Percentiles rank a stretch among this genome's conserved stretches.
phyloP scores from a whole-genome alignment of 2,113 vertebrate species.

The Trogon melanurus region DNA sequence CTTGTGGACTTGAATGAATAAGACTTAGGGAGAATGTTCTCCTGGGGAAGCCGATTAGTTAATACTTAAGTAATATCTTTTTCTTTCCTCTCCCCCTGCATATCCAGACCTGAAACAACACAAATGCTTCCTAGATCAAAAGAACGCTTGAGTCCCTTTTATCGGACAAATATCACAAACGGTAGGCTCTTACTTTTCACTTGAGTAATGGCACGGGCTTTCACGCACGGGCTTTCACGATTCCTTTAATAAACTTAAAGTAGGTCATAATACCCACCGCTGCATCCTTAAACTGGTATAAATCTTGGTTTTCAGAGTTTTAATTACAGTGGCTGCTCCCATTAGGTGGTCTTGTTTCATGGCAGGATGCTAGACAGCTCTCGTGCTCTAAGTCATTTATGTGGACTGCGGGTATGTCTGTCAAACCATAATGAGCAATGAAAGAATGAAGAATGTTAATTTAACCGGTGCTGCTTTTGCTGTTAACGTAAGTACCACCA shows the following conservation, averaged over 20 bases:
- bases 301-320: slow-evolving; percentile 68
- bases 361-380: slow-evolving; percentile 64
- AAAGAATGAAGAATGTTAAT: slow-evolving; percentile 79
- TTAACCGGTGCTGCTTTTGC: slow-evolving; percentile 72
- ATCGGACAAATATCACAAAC: slow-evolving; percentile 20
- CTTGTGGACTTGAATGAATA: slow-evolving; percentile 30
- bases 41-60: slow-evolving; percentile 51
- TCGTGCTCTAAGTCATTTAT: slow-evolving; percentile 68
- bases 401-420: slow-evolving; percentile 71
- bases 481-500: slow-evolving; percentile 74
- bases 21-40: slow-evolving; percentile 10
- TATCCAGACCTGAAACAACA: slow-evolving; percentile 55
- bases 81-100: not conserved
- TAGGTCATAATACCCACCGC: slow-evolving; percentile 59
- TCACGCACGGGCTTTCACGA: not conserved
- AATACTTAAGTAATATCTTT: slow-evolving; percentile 48
- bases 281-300: slow-evolving; percentile 63
- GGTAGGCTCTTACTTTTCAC: slow-evolving; percentile 6
- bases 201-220: not conserved
- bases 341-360: slow-evolving; percentile 71
- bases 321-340: slow-evolving; percentile 72
- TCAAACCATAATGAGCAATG: slow-evolving; percentile 71
- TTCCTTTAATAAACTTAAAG: slow-evolving; percentile 58
- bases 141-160: not conserved
- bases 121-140: slow-evolving; percentile 43